Conservation (phyloP, 2,888 invertebrate species). For the Chouioia cunea region DNA sequence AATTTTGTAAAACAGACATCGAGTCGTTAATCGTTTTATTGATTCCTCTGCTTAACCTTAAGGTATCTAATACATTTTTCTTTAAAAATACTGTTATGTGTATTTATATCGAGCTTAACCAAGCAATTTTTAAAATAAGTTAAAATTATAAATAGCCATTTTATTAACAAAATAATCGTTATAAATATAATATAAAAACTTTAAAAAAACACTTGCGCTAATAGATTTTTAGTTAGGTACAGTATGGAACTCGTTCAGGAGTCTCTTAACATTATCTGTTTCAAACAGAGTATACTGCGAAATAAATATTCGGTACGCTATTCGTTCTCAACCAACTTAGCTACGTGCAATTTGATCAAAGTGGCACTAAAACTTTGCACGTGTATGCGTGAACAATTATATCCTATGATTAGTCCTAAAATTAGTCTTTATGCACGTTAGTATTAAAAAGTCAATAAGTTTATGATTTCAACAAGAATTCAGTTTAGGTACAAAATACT, state of each 20-base stretch:
- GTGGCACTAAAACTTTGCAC: conserved; percentile 10
- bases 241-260: too few species aligned
- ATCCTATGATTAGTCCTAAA: too few species aligned
- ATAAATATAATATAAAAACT: conserved; percentile 26
- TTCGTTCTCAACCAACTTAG: too few species aligned
- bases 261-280: not conserved
- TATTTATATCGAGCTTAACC: conserved; percentile 12
- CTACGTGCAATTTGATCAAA: conserved; percentile 29
- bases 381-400: too few species aligned
- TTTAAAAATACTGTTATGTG: conserved; percentile 3
- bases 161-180: not conserved
- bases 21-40: not conserved
- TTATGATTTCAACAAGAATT: not conserved
- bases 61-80: conserved; percentile 9
- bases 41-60: conserved; percentile 6
- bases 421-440: not conserved
- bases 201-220: not conserved
- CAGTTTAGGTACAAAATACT: conserved; percentile 25
- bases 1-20: conserved; percentile 41
- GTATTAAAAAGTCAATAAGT: conserved; percentile 11
- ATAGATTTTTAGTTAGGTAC: too few species aligned
- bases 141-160: conserved; percentile 20
- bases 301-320: too few species aligned
- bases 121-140: conserved; percentile 1
- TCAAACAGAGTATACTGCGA: not conserved